Evolutionary conservation across 2,797 vertebrate genomes (phyloP), one percentile per base, ranked within the genome.

Genomic region (Hoplostethus mediterraneus): DNA sequence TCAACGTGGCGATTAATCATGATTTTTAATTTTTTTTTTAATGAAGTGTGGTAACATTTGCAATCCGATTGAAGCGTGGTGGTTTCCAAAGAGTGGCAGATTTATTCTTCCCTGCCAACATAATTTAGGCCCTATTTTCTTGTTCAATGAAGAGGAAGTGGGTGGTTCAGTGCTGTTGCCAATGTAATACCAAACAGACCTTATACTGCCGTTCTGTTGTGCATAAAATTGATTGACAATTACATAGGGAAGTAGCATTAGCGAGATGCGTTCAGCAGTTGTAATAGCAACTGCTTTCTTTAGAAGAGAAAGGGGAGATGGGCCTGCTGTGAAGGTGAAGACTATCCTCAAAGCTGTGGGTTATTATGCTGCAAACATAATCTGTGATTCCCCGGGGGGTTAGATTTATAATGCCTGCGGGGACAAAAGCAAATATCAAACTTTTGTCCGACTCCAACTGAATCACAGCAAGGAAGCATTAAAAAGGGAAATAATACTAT

Each of bases 141-240:
- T 84, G 87, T 81, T 91, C 84, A 90, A 74, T 84, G 89, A 81
- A 87, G 82, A 87, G 90, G 80, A 91, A 83, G 86, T 81, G 83
- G 86, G 75, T 71, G 88, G 83, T 85, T 89, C 75, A 85, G 86
- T 63, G 2, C 79, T 81, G 87, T 87, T 90, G 83, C 87, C 88
- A 87, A 68, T 78, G 77, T 81, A 85, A 86, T 86, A 83, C 79
- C 78, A 87, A 86, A 77, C 81, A 83, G 67, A 84, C 89, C 87
- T 83, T 78, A 79, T 67, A 71, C 71, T 75, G 74, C 85, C 85
- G 74, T 77, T 85, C 77, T 80, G 71, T 67, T 84, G 81, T 75
- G 83, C 81, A 80, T 81, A 84, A 83, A 81, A 85, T 62, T 77
- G 87, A 82, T 85, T 86, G 87, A 82, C 83, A 83, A 73, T 84